Evolutionary conservation across 2,113 vertebrate species (phyloP), one percentile per base, ranked within the genome.

Genomic region (Atherinomorus stipes): DNA sequence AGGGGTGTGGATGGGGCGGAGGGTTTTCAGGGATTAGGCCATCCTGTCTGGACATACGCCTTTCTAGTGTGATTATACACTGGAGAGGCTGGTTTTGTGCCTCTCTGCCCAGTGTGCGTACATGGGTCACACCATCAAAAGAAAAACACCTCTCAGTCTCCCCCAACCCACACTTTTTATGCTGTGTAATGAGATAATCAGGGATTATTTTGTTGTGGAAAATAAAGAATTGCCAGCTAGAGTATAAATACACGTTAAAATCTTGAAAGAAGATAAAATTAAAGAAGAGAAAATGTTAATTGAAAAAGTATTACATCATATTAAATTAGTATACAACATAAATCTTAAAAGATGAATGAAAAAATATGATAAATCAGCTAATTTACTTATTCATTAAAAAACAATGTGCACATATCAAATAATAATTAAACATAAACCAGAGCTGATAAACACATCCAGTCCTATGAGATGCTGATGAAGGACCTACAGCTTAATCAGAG

Each of bases 1-100:
- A 22, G 51, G 52, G 11, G 62, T 10, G 53, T 28, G 49, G 50
- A 71, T 45, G 40, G 16, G 22, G 42, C 53, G 31, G 21, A 78
- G 74, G 70, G 75, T 64, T 75, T 73, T 86, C 45, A 71, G 76
- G 86, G 90, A 93, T 93, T 86, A 81, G 38, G 40, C 77, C 76
- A 89, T 86, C 85, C 90, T 77, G 84, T 94, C 92, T 91, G 85
- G 88, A 85, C 64, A 75, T 82, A 78, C 59, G 69, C 69, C 66
- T 69, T 26, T 57, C 52, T n/a, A 47, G 59, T 83, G 52, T 85
- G 89, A 89, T 88, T 75, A 49, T 16, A 83, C 21, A 34, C 75
- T 60, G 54, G 31, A 82, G 58, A 60, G 68, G 49, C 59, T 67
- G 68, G 50, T 77, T 64, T 69, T 64, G 57, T 79, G 71, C 31